These are phyloP conservation scores for Bicyclus anynana DNA, from an alignment of 1,140 invertebrate species.

Conservation along the genomic window DNA sequence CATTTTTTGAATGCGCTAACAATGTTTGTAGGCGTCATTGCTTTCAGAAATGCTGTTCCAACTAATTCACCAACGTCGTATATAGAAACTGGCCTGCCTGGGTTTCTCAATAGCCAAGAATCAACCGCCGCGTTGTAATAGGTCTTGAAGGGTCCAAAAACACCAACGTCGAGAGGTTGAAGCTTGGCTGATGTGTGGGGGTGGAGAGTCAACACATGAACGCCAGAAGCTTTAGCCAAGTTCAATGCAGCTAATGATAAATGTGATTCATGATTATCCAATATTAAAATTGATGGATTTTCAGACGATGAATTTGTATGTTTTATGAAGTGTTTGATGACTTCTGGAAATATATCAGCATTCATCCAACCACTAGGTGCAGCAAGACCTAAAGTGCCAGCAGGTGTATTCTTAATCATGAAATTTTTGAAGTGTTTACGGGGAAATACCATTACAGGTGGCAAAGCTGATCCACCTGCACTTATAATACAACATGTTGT, in stretches of 20 bases:
- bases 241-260: slow-evolving; percentile 38
- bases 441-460: slow-evolving; percentile 47
- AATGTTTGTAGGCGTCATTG: slow-evolving; percentile 19
- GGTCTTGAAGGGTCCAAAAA: slow-evolving; percentile 56
- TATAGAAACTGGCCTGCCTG: slow-evolving; percentile 26
- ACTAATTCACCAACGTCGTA: slow-evolving; percentile 22
- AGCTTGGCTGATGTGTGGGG: slow-evolving; percentile 55
- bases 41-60: slow-evolving; percentile 19
- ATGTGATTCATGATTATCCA: slow-evolving; percentile 65
- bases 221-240: slow-evolving; percentile 36
- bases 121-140: slow-evolving; percentile 41
- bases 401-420: slow-evolving; percentile 49
- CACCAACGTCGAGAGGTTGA: slow-evolving; percentile 68
- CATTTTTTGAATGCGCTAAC: not conserved
- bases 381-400: slow-evolving; percentile 54
- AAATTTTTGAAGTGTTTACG: slow-evolving; percentile 47
- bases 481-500: slow-evolving; percentile 54
- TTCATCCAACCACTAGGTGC: slow-evolving; percentile 68
- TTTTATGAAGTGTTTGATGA: slow-evolving; percentile 67
- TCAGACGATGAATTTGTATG: slow-evolving; percentile 42
- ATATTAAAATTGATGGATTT: slow-evolving; percentile 55
- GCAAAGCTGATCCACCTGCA: slow-evolving; percentile 35
- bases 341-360: slow-evolving; percentile 57
- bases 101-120: slow-evolving; percentile 8
- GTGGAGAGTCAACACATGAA: slow-evolving; percentile 50